Evolutionary conservation across 2,888 invertebrate species (phyloP).

Genomic region (Thalpophila matura): DNA sequence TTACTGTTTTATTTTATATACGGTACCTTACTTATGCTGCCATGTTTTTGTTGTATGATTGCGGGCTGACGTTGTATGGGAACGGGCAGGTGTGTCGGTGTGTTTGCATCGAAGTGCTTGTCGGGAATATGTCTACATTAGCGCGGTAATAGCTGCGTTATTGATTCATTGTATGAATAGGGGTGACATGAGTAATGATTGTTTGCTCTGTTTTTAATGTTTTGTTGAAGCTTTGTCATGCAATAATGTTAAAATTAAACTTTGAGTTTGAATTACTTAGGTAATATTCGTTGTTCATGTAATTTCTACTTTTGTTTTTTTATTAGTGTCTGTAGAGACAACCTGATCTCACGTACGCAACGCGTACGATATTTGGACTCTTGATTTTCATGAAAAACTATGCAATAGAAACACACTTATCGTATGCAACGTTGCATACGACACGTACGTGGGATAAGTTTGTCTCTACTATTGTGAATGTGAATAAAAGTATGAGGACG

Average conservation of each 20-base stretch:
- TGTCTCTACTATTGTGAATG: too few relatives aligned
- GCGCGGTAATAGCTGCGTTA: conserved; percentile 31
- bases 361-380: too few relatives aligned
- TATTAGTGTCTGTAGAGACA: too few relatives aligned
- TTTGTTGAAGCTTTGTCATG: conserved; percentile 12
- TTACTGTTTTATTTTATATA: conserved; percentile 59
- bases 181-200: conserved; percentile 49
- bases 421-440: too few relatives aligned
- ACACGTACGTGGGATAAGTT: too few relatives aligned
- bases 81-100: conserved; percentile 47
- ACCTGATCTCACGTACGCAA: too few relatives aligned
- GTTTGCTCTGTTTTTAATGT: conserved; percentile 34
- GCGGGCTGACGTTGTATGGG: conserved; percentile 40
- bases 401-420: too few relatives aligned
- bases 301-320: background rate
- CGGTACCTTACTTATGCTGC: conserved; percentile 37
- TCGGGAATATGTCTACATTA: conserved; percentile 53
- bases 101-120: conserved; percentile 36
- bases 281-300: conserved; percentile 1
- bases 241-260: background rate
- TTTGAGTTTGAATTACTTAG: background rate
- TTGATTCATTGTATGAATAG: conserved; percentile 35
- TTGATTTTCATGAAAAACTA: too few relatives aligned
- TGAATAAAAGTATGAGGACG: too few relatives aligned
- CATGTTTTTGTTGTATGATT: conserved; percentile 47